Evolutionary conservation across 1,140 invertebrate genomes (phyloP).

Genomic region (Hestina assimilis): DNA sequence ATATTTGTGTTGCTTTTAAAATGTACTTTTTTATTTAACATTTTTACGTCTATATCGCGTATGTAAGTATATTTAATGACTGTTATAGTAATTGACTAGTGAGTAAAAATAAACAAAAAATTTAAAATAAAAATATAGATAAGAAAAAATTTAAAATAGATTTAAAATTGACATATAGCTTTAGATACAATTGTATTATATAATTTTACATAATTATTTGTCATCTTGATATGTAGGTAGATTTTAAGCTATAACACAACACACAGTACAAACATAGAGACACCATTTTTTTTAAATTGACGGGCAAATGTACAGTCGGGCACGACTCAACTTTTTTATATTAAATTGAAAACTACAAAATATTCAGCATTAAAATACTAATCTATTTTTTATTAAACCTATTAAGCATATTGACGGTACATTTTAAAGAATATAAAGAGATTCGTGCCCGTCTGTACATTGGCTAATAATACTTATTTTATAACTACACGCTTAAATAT

Average conservation of each 20-base stretch:
- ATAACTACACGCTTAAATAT: neutral
- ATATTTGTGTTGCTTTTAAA: too few relatives aligned
- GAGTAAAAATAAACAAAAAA: constrained; percentile 25
- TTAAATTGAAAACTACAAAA: constrained; percentile 37
- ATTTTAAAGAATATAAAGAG: constrained; percentile 52
- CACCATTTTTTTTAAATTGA: constrained; percentile 41
- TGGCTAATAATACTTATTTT: neutral
- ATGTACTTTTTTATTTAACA: neutral
- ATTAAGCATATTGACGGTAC: constrained; percentile 49
- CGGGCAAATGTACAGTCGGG: constrained; percentile 52
- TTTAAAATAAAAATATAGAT: constrained; percentile 20
- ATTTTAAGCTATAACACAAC: constrained; percentile 33
- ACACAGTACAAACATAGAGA: constrained; percentile 7
- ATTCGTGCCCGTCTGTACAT: constrained; percentile 50
- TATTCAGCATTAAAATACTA: constrained; percentile 51
- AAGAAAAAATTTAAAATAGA: constrained; percentile 27
- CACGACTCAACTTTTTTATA: constrained; percentile 37
- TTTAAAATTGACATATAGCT: constrained; percentile 21
- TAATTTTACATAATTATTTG: constrained; percentile 67
- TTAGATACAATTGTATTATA: constrained; percentile 26
- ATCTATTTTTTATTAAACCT: constrained; percentile 56
- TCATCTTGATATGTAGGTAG: constrained; percentile 68
- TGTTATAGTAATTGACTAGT: constrained; percentile 24
- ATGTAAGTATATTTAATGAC: constrained; percentile 32
- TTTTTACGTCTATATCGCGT: constrained; percentile 18